Percentiles rank a stretch among this genome's conserved stretches.
phyloP scores from a whole-genome alignment of 1,140 invertebrate genomes.

The Bombus confusus region DNA sequence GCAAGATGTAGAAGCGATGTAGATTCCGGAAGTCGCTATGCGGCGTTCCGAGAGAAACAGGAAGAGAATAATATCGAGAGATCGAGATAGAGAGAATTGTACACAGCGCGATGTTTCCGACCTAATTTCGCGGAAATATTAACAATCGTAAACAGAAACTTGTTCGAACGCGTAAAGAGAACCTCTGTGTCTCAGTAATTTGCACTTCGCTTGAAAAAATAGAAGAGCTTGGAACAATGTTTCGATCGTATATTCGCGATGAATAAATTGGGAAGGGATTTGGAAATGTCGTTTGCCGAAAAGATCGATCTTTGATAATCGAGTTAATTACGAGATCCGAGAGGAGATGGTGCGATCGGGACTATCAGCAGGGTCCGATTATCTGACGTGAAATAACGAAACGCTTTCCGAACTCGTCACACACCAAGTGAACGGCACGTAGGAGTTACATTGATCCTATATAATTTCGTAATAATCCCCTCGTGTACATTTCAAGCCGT shows the following conservation, averaged over 20 bases:
- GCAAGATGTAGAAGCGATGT: conserved; percentile 11
- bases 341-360: conserved; percentile 17
- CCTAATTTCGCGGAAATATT: conserved; percentile 1
- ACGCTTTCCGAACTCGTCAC: conserved; percentile 58
- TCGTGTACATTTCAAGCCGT: conserved; percentile 58
- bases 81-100: neutral
- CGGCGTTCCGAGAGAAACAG: conserved; percentile 21
- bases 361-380: neutral
- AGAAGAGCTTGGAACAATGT: neutral
- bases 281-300: neutral
- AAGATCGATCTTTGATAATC: conserved; percentile 19
- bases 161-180: neutral
- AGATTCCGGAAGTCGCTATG: conserved; percentile 36
- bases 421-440: conserved; percentile 32
- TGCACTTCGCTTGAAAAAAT: neutral
- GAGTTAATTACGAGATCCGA: conserved; percentile 7
- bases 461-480: conserved; percentile 74
- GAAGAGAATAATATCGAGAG: conserved; percentile 28
- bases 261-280: too few species aligned
- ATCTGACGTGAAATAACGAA: conserved; percentile 59
- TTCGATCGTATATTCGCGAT: neutral
- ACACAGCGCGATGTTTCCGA: conserved; percentile 9
- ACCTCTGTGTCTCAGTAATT: neutral
- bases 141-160: conserved; percentile 3
- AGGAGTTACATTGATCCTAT: conserved; percentile 64